These are phyloP conservation scores for Drosophila vallismaia DNA, from an alignment of 2,888 invertebrate genomes.

Conservation along the genomic window DNA sequence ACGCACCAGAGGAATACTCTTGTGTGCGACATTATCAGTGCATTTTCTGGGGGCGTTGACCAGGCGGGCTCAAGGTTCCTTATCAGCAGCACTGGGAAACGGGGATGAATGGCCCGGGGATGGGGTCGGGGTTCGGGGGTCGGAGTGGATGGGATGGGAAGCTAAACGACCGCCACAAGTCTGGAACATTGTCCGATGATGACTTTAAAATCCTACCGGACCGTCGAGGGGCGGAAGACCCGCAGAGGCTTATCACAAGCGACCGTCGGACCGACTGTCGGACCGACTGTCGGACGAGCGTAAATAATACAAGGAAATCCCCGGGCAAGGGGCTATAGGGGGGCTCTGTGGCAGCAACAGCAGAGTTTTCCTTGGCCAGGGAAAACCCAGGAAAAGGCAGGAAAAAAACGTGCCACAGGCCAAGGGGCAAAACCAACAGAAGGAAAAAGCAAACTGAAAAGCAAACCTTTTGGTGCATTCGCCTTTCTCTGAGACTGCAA, in stretches of 20 bases:
- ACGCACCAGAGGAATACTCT: background rate
- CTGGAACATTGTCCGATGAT: conserved; percentile 51
- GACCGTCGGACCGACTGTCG: conserved; percentile 20
- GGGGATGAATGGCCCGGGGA: conserved; percentile 2
- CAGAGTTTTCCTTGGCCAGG: conserved; percentile 33
- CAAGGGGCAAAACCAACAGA: conserved; percentile 29
- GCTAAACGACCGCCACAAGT: conserved; percentile 26
- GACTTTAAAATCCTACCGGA: conserved; percentile 65
- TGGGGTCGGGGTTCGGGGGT: background rate
- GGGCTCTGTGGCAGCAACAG: conserved; percentile 17
- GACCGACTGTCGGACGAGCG: conserved; percentile 29
- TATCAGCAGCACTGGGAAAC: conserved; percentile 15
- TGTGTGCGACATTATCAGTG: conserved; percentile 26
- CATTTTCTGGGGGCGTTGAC: conserved; percentile 63
- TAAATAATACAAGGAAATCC: conserved; percentile 43
- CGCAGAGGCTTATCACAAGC: conserved; percentile 68
- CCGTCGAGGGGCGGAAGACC: conserved; percentile 61
- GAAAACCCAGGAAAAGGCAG: conserved; percentile 18
- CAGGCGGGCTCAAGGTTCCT: conserved; percentile 40
- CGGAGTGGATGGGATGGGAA: conserved; percentile 15
- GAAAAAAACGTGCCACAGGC: conserved; percentile 42
- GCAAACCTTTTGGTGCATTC: conserved; percentile 75
- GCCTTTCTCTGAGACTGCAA: conserved; percentile 54
- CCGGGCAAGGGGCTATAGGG: conserved; percentile 11
- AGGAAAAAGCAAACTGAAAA: conserved; percentile 34